Conservation (phyloP, 2,888 invertebrate species). For the Diogma glabrata region DNA sequence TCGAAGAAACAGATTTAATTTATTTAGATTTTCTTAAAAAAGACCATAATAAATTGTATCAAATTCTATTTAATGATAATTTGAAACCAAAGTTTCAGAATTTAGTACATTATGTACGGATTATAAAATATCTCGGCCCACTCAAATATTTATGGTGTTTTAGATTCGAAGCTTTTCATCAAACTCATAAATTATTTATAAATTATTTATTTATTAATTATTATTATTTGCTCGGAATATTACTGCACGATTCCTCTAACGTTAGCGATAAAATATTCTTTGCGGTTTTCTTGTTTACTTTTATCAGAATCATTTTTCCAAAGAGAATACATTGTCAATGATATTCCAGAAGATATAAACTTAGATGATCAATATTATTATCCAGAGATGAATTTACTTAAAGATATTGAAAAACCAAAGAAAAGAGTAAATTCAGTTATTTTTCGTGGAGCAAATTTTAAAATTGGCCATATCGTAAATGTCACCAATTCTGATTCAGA, state of each 20-base stretch:
- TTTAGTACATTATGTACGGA: constrained; percentile 12
- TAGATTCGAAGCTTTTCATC: constrained; percentile 15
- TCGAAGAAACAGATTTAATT: constrained; percentile 11
- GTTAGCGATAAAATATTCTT: constrained; percentile 16
- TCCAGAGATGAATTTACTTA: too few species aligned
- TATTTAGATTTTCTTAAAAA: constrained; percentile 13
- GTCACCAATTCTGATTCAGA: too few species aligned
- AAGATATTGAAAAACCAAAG: too few species aligned
- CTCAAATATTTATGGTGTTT: background rate
- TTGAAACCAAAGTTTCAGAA: constrained; percentile 16
- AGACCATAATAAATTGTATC: constrained; percentile 12
- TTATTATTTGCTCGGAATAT: constrained; percentile 15
- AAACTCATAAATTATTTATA: constrained; percentile 15
- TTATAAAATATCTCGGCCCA: background rate
- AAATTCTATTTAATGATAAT: constrained; percentile 9
- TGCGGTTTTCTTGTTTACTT: constrained; percentile 7
- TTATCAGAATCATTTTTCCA: too few species aligned
- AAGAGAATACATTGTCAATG: too few species aligned
- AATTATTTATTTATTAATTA: too few species aligned
- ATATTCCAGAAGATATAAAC: too few species aligned
- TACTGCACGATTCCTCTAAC: constrained; percentile 17
- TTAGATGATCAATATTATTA: too few species aligned
- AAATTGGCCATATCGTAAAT: too few species aligned
- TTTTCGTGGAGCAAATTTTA: too few species aligned
- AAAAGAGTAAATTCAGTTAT: too few species aligned